phyloP scores from a whole-genome alignment of 92 coral and sea anemone genomes.

The Montipora capitata region DNA sequence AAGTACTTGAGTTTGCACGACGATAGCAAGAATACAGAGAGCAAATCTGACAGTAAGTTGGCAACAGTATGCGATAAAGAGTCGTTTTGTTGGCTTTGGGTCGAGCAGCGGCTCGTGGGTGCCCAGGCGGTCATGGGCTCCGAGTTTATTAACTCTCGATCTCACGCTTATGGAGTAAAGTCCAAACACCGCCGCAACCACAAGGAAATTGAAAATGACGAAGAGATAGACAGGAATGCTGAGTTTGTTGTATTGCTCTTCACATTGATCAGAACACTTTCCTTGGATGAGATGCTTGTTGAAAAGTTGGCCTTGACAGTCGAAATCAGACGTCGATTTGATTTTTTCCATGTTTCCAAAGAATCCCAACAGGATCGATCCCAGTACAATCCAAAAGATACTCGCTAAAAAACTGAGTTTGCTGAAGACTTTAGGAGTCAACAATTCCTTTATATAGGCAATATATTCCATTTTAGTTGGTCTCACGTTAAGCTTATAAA shows the following conservation, averaged over 20 bases:
- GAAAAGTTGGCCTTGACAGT: not conserved
- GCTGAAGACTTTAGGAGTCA: not conserved
- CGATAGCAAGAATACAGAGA: not conserved
- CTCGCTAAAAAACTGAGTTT: not conserved
- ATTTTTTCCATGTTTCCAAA: not conserved
- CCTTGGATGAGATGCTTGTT: not conserved
- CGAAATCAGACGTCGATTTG: not conserved
- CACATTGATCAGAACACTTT: slow-evolving; percentile 24
- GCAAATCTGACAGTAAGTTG: slow-evolving; percentile 1
- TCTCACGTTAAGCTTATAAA: too few species aligned
- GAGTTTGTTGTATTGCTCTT: not conserved
- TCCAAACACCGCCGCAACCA: not conserved
- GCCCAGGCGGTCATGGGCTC: not conserved
- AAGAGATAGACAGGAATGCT: slow-evolving; percentile 29
- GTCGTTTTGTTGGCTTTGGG: not conserved
- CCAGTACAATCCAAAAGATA: not conserved
- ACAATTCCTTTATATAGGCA: not conserved
- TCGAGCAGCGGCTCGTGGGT: not conserved
- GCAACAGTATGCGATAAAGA: not conserved
- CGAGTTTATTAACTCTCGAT: slow-evolving; percentile 13
- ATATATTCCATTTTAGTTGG: too few species aligned
- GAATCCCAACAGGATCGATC: not conserved
- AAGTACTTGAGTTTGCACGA: not conserved
- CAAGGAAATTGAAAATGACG: slow-evolving; percentile 8
- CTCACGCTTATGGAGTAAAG: slow-evolving; percentile 19